These are phyloP conservation scores for Morus bassanus DNA, from an alignment of 2,797 vertebrate genomes.

Conservation along the genomic window DNA sequence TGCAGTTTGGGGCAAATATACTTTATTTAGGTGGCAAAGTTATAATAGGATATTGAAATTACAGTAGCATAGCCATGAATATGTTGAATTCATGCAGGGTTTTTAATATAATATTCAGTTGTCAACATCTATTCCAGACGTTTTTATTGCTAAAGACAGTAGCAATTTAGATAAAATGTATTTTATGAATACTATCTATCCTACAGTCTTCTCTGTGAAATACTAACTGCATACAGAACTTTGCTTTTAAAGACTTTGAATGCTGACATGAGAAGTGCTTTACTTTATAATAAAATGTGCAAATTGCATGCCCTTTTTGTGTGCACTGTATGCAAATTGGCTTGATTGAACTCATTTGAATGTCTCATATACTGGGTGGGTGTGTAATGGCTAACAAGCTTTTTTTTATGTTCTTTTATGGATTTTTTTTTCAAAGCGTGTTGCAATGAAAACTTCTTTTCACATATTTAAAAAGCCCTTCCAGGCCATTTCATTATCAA, in stretches of 20 bases:
- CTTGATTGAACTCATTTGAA: not conserved
- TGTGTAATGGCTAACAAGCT: not conserved
- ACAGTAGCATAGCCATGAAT: not conserved
- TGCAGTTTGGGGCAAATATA: not conserved
- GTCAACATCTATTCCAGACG: constrained; percentile 12
- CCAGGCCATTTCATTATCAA: not conserved
- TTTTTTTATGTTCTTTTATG: not conserved
- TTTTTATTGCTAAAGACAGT: constrained; percentile 54
- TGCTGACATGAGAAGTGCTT: constrained; percentile 43
- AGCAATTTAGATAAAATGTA: constrained; percentile 52
- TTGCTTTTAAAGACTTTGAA: constrained; percentile 38
- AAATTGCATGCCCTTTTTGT: constrained; percentile 5
- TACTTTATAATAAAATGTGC: constrained; percentile 22
- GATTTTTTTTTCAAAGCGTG: not conserved
- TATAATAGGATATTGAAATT: constrained; percentile 29
- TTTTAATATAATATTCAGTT: constrained; percentile 59
- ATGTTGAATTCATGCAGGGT: not conserved
- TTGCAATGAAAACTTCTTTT: not conserved
- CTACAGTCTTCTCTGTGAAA: constrained; percentile 22
- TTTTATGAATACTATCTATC: constrained; percentile 59
- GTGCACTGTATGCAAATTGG: not conserved
- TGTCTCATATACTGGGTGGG: not conserved
- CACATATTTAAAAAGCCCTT: not conserved
- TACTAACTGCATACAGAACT: not conserved
- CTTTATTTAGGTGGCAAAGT: not conserved